Evolutionary conservation across 1,140 invertebrate genomes (phyloP), one percentile per base, ranked within the genome.

Genomic region (Drosophila ohnishii): DNA sequence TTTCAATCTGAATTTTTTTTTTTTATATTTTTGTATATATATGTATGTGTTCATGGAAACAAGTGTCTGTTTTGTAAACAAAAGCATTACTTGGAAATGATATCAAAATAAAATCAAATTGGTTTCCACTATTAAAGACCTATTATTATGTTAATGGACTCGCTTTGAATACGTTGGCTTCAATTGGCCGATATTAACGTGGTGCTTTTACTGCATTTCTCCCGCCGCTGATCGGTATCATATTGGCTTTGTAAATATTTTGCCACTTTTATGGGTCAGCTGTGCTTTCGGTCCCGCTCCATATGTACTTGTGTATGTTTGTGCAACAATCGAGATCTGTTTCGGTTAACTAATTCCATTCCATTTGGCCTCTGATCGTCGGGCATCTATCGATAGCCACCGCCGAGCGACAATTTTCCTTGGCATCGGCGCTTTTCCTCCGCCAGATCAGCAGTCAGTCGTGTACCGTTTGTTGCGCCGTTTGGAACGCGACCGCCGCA

Each of bases 391-490:
- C 81, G 82, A 75, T 85, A 75, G 37, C 35, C 10, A 13, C 51
- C 34, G 40, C 64, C 51, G 58, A 50, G 78, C 78, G 83, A 87
- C 83, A 86, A 72, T 71, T 82, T 73, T 78, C 55, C 71, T 34
- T 57, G 59, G 50, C 78, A 42, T 67, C 45, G 55, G 39, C 48
- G 45, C 32, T 67, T 67, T 64, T 67, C 65, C 47, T 32, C 37
- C 14, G 11, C 22, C 39, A 50, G 56, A 50, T 39, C 44, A 61
- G 59, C 78, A 51, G 69, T 25, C 84, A 88, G 84, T 88, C 84
- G 77, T 75, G 80, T 78, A 88, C 82, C 76, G 77, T 80, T 56
- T 78, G 65, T 74, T 74, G 80, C 66, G 80, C 56, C 66, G 84
- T 61, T 75, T 80, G 74, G 80, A 84, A 71, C 77, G 76, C 73